Base-by-base conservation (phyloP, 2,888 invertebrate species). In the Cerastis rubricosa region DNA sequence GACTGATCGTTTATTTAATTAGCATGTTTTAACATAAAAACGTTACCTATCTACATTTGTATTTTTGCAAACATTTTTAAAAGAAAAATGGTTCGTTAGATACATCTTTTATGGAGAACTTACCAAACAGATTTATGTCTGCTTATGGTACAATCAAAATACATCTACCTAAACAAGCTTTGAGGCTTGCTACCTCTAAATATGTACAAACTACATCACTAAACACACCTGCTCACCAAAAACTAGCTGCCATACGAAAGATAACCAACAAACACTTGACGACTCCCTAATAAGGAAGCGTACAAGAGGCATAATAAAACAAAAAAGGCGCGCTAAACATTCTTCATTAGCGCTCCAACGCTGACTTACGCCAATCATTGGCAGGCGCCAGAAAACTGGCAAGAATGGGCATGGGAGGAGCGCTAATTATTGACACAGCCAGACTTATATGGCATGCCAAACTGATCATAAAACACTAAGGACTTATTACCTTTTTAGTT, bases 371-470 rank as follows among this genome's bases (percentile, higher is more conserved):
- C 93, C 93, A 93, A 92, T 93, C 90, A 89, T 86, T 81, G 88
- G 74, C 75, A 78, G 82, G 87, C 85, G 86, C 87, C 85, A 84
- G 85, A 88, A 90, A 89, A 88, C 87, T 78, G 78, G 88, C 92
- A 71, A 78, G 92, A 89, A 92, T 91, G 94, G 94, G 78, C 87
- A 92, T 93, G 92, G 94, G 94, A 90, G 95, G 94, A 86, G 85
- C 87, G 86, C 80, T 89, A 89, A 89, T 89, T 89, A 84, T 89
- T 89, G 86, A 85, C 88, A 83, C 79, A 85, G 78, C 78, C 86
- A 71, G 85, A 81, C 86, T 59, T 87, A 87, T 89, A 88, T 87
- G 90, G 90, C 79, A 81, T 85, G 84, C 83, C 85, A 84, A 87
- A 88, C 78, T 71, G 86, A 85, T 91, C 87, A 88, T 91, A 90